Conservation (phyloP, 2,888 invertebrate genomes). For the Diaprepes abbreviatus region DNA sequence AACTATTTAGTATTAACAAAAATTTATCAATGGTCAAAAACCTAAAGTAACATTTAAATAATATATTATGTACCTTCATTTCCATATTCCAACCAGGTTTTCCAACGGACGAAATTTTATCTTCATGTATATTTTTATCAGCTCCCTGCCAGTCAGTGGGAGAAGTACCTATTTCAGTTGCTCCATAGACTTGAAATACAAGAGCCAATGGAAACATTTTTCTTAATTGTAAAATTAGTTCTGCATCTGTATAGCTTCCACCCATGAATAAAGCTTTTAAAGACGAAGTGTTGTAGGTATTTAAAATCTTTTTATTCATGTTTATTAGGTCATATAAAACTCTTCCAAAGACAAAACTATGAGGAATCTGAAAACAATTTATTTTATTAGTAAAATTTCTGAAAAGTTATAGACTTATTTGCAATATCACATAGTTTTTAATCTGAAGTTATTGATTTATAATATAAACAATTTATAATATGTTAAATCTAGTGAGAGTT, state of each 20-base stretch:
- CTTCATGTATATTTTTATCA: constrained; percentile 14
- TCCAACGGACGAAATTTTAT: constrained; percentile 36
- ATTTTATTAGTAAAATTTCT: not conserved
- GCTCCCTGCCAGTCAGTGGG: constrained; percentile 43
- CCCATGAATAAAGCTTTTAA: constrained; percentile 45
- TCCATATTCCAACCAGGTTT: constrained; percentile 18
- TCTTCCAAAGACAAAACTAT: constrained; percentile 38
- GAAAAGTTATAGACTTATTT: no score
- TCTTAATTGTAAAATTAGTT: constrained; percentile 48
- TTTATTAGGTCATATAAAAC: constrained; percentile 46
- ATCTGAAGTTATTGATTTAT: no score
- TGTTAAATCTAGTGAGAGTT: no score
- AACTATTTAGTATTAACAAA: no score
- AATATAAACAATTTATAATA: no score
- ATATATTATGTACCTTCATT: constrained; percentile 43
- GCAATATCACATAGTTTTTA: no score
- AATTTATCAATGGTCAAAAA: no score
- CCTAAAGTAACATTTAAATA: no score
- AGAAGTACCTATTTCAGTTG: constrained; percentile 64
- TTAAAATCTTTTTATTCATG: constrained; percentile 21
- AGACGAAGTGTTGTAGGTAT: constrained; percentile 41
- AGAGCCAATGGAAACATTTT: constrained; percentile 59
- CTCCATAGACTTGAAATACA: constrained; percentile 61
- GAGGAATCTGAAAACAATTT: constrained; percentile 2
- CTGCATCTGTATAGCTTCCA: constrained; percentile 49